A percentile compares a stretch with the other conserved stretches of the same genome.
These are phyloP conservation scores for Sinodicranocentrus sp. DNA, from an alignment of 2,888 invertebrate species.

Conservation along the genomic window DNA sequence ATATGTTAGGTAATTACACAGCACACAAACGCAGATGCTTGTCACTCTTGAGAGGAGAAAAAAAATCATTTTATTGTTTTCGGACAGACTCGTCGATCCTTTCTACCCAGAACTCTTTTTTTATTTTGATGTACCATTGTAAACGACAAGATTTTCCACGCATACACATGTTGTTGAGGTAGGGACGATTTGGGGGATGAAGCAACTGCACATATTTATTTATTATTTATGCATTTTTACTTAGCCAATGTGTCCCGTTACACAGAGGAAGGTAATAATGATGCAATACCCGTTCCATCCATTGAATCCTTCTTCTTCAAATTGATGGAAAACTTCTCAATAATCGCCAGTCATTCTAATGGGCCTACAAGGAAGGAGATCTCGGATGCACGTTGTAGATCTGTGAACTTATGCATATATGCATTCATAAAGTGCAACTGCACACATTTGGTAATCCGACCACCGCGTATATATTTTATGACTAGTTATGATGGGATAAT, in stretches of 20 bases:
- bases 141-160: background rate
- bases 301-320: background rate
- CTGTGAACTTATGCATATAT: background rate
- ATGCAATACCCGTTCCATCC: conserved; percentile 37
- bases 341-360: background rate
- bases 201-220: background rate
- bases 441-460: background rate
- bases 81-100: background rate
- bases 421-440: background rate
- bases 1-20: conserved; percentile 25
- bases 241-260: conserved; percentile 42
- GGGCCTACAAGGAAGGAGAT: too few species aligned
- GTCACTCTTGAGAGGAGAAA: background rate
- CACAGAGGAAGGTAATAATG: background rate
- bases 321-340: conserved; percentile 16
- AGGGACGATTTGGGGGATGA: background rate
- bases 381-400: background rate
- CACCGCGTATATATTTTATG: conserved; percentile 26
- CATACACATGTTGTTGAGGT: background rate
- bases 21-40: conserved; percentile 33
- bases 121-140: conserved; percentile 28
- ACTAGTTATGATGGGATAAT: conserved; percentile 40
- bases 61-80: conserved; percentile 33
- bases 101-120: conserved; percentile 1
- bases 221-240: background rate